Evolutionary conservation across 2,113 vertebrate species (phyloP).

Genomic region (Smithornis capensis): DNA sequence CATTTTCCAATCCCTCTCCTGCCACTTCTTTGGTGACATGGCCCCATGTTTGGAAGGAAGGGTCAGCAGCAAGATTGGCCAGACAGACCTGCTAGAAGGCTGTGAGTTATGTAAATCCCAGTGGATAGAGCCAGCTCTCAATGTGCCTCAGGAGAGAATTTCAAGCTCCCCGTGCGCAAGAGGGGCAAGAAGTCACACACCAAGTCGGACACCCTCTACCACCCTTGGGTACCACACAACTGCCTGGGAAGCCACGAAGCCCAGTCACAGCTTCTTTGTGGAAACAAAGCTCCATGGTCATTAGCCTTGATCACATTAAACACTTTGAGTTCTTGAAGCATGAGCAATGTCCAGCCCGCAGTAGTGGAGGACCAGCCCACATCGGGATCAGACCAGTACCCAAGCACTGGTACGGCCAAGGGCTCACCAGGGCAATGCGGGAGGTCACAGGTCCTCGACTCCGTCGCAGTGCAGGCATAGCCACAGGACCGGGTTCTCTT

Average conservation of each 20-base stretch:
- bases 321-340: not conserved
- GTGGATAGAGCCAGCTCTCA: not conserved
- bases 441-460: slow-evolving; percentile 82
- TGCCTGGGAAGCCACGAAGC: not conserved
- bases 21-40: not conserved
- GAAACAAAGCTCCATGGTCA: not conserved
- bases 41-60: not conserved
- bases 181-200: not conserved
- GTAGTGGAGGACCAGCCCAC: not conserved
- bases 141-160: not conserved
- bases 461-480: slow-evolving; percentile 83
- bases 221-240: not conserved
- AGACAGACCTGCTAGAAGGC: not conserved
- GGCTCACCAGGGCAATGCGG: slow-evolving; percentile 82
- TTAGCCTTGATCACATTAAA: not conserved
- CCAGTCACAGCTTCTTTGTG: not conserved
- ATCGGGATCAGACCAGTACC: not conserved
- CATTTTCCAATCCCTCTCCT: not conserved
- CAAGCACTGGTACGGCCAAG: not conserved
- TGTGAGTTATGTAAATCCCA: not conserved
- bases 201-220: not conserved
- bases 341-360: not conserved
- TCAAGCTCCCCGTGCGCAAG: not conserved
- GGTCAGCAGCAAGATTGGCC: not conserved
- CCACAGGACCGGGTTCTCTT: slow-evolving; percentile 87